Evolutionary conservation across 2,888 invertebrate genomes (phyloP).

Genomic region (Cremastinae sp.): DNA sequence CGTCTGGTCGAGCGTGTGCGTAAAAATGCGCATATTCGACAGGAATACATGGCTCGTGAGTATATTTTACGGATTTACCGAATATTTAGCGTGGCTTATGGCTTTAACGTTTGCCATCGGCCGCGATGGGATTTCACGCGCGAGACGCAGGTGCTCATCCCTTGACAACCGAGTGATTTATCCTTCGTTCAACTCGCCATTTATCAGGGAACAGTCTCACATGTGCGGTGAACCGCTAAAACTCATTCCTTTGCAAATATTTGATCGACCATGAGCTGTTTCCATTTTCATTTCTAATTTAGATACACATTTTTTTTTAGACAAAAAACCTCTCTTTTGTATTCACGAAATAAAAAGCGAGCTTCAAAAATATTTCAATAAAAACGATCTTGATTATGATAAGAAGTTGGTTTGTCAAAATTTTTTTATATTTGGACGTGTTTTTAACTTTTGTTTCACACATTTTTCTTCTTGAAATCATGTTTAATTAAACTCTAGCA

Average conservation of each 20-base stretch:
- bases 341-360: too few species aligned
- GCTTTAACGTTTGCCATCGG: constrained; percentile 71
- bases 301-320: too few species aligned
- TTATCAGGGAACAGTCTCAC: constrained; percentile 47
- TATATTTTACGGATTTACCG: constrained; percentile 74
- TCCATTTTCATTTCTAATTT: constrained; percentile 11
- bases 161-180: constrained; percentile 70
- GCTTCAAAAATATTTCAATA: too few species aligned
- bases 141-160: constrained; percentile 74
- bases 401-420: too few species aligned
- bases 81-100: constrained; percentile 76
- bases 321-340: too few species aligned
- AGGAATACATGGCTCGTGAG: constrained; percentile 60
- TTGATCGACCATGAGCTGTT: background rate
- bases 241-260: constrained; percentile 36
- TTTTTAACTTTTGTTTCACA: too few species aligned
- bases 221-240: constrained; percentile 45
- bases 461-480: too few species aligned
- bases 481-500: too few species aligned
- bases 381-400: too few species aligned
- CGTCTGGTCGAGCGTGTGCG: constrained; percentile 19
- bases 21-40: constrained; percentile 7
- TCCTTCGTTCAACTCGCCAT: constrained; percentile 65
- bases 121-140: constrained; percentile 38
- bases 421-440: too few species aligned